A percentile compares a stretch with the other conserved stretches of the same genome.
Evolutionary conservation across 2,888 invertebrate species (phyloP).

Genomic region (Cosmia pyralina): DNA sequence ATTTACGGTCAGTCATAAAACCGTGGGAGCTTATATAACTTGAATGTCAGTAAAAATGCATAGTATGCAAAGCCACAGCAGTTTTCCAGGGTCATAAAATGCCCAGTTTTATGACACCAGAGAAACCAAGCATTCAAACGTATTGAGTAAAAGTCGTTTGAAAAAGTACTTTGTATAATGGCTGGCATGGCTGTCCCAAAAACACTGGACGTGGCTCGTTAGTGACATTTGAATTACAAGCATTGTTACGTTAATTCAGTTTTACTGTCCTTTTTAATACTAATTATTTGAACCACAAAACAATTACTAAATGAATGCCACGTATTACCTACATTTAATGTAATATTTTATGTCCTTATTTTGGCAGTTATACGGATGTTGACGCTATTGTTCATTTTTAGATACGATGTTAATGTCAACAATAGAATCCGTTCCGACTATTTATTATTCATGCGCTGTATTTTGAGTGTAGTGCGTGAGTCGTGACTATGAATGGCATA

Average conservation of each 20-base stretch:
- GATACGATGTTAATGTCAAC: constrained; percentile 35
- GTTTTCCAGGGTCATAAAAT: constrained; percentile 59
- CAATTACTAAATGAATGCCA: constrained; percentile 24
- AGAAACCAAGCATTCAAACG: constrained; percentile 49
- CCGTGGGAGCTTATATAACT: constrained; percentile 32
- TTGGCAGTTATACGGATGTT: constrained; percentile 16
- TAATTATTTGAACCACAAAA: constrained; percentile 36
- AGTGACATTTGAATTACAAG: constrained; percentile 34
- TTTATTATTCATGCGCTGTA: constrained; percentile 49
- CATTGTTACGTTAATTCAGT: constrained; percentile 7
- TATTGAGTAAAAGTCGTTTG: constrained; percentile 60
- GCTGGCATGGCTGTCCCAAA: constrained; percentile 25
- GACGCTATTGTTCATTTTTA: constrained; percentile 42
- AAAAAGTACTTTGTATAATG: constrained; percentile 52
- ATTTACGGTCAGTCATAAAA: constrained; percentile 51
- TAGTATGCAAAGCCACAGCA: constrained; percentile 63
- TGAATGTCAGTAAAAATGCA: constrained; percentile 61
- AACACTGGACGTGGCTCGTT: constrained; percentile 33
- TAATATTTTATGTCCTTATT: constrained; percentile 32
- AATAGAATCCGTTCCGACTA: constrained; percentile 17
- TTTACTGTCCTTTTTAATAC: constrained; percentile 15
- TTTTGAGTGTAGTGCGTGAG: constrained; percentile 43
- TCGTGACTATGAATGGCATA: constrained; percentile 51
- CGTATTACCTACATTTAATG: constrained; percentile 23
- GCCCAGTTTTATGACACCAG: constrained; percentile 60